A percentile compares a stretch with the other conserved stretches of the same genome.
phyloP scores from a whole-genome alignment of 2,888 invertebrate species.

The Thalpophila matura region DNA sequence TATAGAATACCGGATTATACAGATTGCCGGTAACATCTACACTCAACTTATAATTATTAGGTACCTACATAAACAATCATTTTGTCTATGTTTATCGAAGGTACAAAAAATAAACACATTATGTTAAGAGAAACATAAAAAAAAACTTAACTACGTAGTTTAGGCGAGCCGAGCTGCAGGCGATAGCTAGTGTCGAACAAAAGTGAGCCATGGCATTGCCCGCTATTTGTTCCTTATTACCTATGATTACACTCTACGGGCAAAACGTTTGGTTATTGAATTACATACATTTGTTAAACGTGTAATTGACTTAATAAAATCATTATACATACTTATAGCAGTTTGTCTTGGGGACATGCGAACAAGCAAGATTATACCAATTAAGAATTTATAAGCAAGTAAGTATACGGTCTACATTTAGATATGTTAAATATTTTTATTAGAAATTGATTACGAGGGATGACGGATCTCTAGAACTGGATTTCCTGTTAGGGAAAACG shows the following conservation, averaged over 20 bases:
- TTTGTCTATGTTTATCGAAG: conserved; percentile 3
- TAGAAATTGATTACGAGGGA: conserved; percentile 15
- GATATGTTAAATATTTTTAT: conserved; percentile 28
- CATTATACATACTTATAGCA: conserved; percentile 31
- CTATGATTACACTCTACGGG: conserved; percentile 49
- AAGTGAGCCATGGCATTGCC: conserved; percentile 27
- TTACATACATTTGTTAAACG: conserved; percentile 55
- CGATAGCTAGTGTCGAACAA: conserved; percentile 18
- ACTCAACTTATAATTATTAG: neutral
- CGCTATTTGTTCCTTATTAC: conserved; percentile 52
- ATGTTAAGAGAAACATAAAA: conserved; percentile 7
- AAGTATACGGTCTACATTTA: neutral
- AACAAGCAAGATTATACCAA: conserved; percentile 28
- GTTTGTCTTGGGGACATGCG: conserved; percentile 51
- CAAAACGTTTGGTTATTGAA: conserved; percentile 54
- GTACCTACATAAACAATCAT: neutral
- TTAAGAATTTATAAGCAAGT: conserved; percentile 12
- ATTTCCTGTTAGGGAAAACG: neutral
- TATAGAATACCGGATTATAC: too few relatives aligned
- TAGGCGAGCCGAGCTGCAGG: conserved; percentile 35
- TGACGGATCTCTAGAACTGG: neutral
- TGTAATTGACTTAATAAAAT: conserved; percentile 57
- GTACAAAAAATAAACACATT: conserved; percentile 15
- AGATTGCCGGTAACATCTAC: too few relatives aligned
- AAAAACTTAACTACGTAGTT: conserved; percentile 16